Percentiles rank a stretch among this genome's conserved stretches.
Conservation (phyloP, 2,888 invertebrate species). For the Choristoneura rosaceana region DNA sequence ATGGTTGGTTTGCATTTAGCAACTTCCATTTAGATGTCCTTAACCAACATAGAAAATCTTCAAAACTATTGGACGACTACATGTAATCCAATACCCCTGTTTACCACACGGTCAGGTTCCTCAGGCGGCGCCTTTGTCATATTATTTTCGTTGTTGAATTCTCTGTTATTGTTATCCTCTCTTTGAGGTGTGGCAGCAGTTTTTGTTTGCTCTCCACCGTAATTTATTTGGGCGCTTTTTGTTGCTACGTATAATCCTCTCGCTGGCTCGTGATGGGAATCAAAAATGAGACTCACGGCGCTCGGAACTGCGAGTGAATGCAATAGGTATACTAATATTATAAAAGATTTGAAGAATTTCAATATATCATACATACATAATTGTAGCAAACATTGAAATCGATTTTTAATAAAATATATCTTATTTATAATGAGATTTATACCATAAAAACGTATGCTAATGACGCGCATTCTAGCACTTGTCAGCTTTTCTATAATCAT, state of each 20-base stretch:
- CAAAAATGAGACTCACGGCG: conserved; percentile 47
- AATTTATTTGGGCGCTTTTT: conserved; percentile 69
- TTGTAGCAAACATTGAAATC: background rate
- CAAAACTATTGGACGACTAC: conserved; percentile 48
- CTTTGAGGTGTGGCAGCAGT: conserved; percentile 70
- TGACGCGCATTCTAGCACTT: background rate
- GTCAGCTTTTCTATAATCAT: conserved; percentile 7
- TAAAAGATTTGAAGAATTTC: background rate
- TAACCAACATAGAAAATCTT: conserved; percentile 41
- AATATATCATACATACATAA: background rate
- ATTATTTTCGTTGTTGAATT: conserved; percentile 67
- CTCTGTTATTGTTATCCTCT: conserved; percentile 77
- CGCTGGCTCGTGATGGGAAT: conserved; percentile 47
- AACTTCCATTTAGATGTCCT: conserved; percentile 1
- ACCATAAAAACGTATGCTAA: background rate
- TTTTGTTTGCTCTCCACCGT: conserved; percentile 66
- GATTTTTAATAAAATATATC: background rate
- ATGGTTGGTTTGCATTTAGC: background rate
- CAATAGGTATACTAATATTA: conserved; percentile 18
- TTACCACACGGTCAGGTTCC: conserved; percentile 66
- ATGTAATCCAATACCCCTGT: conserved; percentile 56
- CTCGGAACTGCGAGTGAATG: conserved; percentile 46
- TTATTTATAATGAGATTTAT: background rate
- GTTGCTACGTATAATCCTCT: conserved; percentile 60
- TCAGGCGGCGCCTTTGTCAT: conserved; percentile 57